Conservation (phyloP, 2,113 vertebrate genomes). For the Scophthalmus maximus region DNA sequence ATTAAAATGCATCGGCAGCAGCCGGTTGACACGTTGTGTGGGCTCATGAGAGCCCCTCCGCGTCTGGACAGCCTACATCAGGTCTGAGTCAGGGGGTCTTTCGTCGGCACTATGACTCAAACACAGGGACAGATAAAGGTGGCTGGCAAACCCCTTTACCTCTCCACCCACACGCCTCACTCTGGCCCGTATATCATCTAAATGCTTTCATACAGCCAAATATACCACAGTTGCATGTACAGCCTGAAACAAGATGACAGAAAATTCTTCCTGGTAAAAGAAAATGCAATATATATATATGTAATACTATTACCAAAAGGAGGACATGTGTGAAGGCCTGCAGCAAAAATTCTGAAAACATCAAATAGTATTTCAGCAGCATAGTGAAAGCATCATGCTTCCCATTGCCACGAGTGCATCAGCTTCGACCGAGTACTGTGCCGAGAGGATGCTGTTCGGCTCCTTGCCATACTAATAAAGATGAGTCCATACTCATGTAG, state of each 20-base stretch:
- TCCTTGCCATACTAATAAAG: background rate
- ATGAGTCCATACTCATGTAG: conserved; percentile 15
- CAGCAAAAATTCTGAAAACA: conserved; percentile 44
- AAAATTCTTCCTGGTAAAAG: conserved; percentile 12
- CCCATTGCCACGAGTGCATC: conserved; percentile 40
- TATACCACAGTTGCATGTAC: background rate
- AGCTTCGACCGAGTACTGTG: conserved; percentile 11
- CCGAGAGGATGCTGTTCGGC: conserved; percentile 19
- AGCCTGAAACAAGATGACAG: conserved; percentile 11
- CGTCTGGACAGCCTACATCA: conserved; percentile 63
- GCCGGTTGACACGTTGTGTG: conserved; percentile 63
- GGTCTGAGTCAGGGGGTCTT: conserved; percentile 65
- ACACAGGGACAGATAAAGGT: conserved; percentile 43
- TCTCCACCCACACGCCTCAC: conserved; percentile 39
- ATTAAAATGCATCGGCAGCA: conserved; percentile 68
- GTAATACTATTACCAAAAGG: background rate
- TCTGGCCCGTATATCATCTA: conserved; percentile 40
- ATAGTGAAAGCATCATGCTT: conserved; percentile 43
- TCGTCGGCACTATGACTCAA: conserved; percentile 58
- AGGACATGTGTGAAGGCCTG: conserved; percentile 23
- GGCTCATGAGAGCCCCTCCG: conserved; percentile 62
- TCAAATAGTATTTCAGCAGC: conserved; percentile 37
- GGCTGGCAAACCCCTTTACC: conserved; percentile 37
- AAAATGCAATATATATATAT: conserved; percentile 5
- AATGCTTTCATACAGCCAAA: conserved; percentile 19